phyloP scores from a whole-genome alignment of 2,113 vertebrate species.

The Chamaea fasciata region DNA sequence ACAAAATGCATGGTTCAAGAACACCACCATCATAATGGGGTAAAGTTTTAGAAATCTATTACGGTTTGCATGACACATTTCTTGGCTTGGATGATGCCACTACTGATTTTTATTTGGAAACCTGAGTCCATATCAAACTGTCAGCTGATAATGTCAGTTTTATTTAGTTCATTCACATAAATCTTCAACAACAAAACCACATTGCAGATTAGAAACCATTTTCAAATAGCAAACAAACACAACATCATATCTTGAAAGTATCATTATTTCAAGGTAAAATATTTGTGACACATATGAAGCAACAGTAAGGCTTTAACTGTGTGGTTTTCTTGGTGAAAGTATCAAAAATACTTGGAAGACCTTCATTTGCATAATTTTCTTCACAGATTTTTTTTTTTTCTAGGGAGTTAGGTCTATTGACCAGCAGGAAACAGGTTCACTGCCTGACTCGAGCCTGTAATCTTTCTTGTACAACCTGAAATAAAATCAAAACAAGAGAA shows the following conservation, averaged over 20 bases:
- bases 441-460: constrained; percentile 15
- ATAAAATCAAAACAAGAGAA: not conserved
- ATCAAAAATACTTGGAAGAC: not conserved
- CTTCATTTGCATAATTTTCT: not conserved
- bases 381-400: not conserved
- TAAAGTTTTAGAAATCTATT: not conserved
- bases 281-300: not conserved
- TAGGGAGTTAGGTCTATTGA: not conserved
- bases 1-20: not conserved
- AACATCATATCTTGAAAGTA: not conserved
- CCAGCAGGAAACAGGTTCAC: constrained; percentile 14
- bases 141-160: not conserved
- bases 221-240: not conserved
- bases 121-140: not conserved
- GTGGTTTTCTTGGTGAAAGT: not conserved
- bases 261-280: not conserved
- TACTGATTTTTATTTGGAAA: not conserved
- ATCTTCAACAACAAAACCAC: not conserved
- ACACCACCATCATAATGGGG: rapidly evolving
- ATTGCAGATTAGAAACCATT: not conserved
- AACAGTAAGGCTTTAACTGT: not conserved
- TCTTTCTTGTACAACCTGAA: constrained; percentile 38
- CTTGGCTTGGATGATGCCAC: not conserved
- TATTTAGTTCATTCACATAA: not conserved
- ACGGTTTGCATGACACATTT: not conserved